Evolutionary conservation across 2,888 invertebrate species (phyloP).

Genomic region (Crocallis elinguaria): DNA sequence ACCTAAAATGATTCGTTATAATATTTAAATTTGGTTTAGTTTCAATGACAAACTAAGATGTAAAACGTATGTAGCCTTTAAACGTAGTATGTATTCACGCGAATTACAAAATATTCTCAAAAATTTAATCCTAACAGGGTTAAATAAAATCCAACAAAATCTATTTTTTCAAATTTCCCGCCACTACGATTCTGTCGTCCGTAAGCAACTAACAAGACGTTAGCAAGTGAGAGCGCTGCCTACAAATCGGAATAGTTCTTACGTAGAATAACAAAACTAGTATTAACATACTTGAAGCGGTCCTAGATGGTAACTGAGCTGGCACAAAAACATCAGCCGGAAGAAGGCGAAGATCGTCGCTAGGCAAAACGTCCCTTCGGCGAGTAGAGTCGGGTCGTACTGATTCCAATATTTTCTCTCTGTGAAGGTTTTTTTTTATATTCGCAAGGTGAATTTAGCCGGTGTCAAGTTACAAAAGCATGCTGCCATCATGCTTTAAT

Average conservation of each 20-base stretch:
- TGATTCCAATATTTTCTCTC: conserved; percentile 88
- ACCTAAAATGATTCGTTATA: not conserved
- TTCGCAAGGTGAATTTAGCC: too few relatives aligned
- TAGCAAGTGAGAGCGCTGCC: conserved; percentile 1
- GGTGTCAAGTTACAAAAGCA: too few relatives aligned
- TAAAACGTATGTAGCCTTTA: too few relatives aligned
- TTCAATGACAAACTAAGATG: too few relatives aligned
- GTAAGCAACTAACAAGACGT: conserved; percentile 18
- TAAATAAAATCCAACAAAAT: too few relatives aligned
- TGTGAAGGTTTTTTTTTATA: conserved; percentile 41
- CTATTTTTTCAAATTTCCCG: too few relatives aligned
- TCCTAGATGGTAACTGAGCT: conserved; percentile 86
- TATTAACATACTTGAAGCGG: conserved; percentile 77
- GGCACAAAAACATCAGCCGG: conserved; percentile 86
- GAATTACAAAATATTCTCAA: too few relatives aligned
- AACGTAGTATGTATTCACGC: too few relatives aligned
- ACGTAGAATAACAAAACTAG: conserved; percentile 11
- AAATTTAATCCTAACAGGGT: too few relatives aligned
- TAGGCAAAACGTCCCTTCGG: conserved; percentile 87
- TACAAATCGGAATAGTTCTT: conserved; percentile 6
- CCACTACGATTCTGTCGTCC: conserved; percentile 6
- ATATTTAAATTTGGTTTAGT: too few relatives aligned
- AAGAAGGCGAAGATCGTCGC: conserved; percentile 88
- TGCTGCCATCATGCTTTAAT: too few relatives aligned
- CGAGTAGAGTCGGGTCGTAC: conserved; percentile 86